Base-by-base conservation (phyloP, 1,140 invertebrate species). In the Heliconius himera region DNA sequence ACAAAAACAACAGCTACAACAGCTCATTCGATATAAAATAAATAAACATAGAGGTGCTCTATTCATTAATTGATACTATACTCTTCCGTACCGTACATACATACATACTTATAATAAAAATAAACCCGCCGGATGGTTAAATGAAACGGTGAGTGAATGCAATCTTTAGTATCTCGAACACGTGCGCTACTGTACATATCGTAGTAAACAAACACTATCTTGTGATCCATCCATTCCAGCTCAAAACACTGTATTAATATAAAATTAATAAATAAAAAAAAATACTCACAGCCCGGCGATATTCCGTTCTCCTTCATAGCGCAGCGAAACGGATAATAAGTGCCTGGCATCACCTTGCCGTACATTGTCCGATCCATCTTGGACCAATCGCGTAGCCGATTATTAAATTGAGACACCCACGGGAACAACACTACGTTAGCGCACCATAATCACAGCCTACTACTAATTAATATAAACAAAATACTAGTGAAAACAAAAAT, bases 361-460 rank as follows among this genome's bases (percentile, higher is more conserved):
- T 98, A 98, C 97, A 97, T 97, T 88, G 97, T 97, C 89, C 97
- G 95, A 96, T 98, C 97, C 97, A 98, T 97, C 79, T 89, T 90
- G 85, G 82, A 82, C 91, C 88, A 93, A 91, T 92, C 86, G 81
- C 79, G 82, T 77, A 83, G 80, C 83, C 84, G 86, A 81, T 88
- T 90, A 88, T 86, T 87, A 84, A 89, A 90, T 89, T 87, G 89
- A 88, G 82, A 89, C 91, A 93, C 93, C 92, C 90, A 93, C 92
- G 78, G 78, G 76, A 83, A 82, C 88, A 78, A 89, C 87, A 91
- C 87, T 87, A 87, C 85, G 84, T 80, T 83, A 86, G 76, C 89
- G 86, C 86, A 88, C 91, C 91, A 93, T 93, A 93, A 92, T 91
- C 90, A 90, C 91, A 88, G 82, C 91, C 92, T 87, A 94, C 92